Evolutionary conservation across 2,888 invertebrate genomes (phyloP).

Genomic region (Penaeus monodon): DNA sequence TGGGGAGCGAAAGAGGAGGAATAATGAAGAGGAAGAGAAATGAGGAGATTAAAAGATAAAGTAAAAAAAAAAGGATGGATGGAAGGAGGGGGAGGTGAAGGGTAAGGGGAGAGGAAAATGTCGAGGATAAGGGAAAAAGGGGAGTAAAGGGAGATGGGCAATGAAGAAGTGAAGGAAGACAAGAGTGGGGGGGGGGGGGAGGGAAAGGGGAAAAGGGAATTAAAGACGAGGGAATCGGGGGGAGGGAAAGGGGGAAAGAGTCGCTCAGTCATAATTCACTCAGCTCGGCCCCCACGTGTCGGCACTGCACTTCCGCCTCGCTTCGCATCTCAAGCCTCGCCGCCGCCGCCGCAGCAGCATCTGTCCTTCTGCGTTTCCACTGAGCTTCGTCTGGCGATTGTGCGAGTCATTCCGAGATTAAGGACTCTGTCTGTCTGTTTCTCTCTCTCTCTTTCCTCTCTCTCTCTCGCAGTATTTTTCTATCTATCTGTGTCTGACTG

Average conservation of each 20-base stretch:
- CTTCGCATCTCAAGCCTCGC: no score
- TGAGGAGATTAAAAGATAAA: neutral
- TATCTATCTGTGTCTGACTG: neutral
- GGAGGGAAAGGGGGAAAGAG: neutral
- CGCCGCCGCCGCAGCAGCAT: no score
- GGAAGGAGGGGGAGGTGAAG: neutral
- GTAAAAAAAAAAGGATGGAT: neutral
- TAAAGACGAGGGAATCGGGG: neutral
- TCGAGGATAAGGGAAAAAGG: neutral
- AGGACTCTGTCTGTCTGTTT: neutral
- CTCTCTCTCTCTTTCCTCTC: slow-evolving; percentile 1
- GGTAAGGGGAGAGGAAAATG: neutral
- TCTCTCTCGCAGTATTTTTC: neutral
- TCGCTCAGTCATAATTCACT: slow-evolving; percentile 10
- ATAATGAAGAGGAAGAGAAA: neutral
- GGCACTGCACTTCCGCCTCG: no score
- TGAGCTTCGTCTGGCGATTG: no score
- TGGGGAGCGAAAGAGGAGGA: neutral
- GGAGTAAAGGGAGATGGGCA: neutral
- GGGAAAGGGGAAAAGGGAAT: no score
- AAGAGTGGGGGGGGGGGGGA: neutral
- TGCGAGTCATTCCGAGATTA: no score
- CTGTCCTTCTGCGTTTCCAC: no score
- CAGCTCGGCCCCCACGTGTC: neutral
- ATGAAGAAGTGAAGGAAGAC: neutral